These are phyloP conservation scores for Peromyscus leucopus DNA, from an alignment of 2,113 vertebrate genomes.

Conservation along the genomic window DNA sequence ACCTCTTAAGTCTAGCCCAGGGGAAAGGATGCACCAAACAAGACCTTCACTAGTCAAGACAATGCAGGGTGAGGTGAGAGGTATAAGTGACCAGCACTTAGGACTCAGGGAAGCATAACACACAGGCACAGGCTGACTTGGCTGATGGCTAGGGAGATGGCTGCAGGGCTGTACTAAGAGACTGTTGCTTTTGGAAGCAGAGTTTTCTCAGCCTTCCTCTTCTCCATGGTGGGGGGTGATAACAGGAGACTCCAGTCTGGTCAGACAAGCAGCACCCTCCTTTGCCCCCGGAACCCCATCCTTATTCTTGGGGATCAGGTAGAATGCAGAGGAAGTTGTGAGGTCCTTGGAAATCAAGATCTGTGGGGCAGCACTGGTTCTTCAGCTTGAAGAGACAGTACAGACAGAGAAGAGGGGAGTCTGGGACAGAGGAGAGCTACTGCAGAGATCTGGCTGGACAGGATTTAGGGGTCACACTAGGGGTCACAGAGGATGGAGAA, in stretches of 20 bases:
- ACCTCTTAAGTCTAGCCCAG: too few species aligned
- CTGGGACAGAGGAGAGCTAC: background rate
- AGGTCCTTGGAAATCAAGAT: background rate
- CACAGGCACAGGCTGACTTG: background rate
- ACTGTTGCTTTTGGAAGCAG: background rate
- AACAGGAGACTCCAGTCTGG: background rate
- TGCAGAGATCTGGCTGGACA: rapidly evolving
- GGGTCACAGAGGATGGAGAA: background rate
- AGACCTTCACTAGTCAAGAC: background rate
- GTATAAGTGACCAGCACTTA: background rate
- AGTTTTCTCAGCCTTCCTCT: background rate
- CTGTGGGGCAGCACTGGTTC: rapidly evolving
- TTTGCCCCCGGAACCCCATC: too few species aligned
- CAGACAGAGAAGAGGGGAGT: too few species aligned
- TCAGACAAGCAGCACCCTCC: background rate
- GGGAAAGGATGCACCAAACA: background rate
- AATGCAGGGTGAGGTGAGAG: background rate
- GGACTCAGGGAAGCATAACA: background rate
- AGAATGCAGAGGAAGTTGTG: background rate
- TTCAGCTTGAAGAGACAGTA: background rate
- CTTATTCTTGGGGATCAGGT: background rate
- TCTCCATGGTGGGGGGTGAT: background rate
- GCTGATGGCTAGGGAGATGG: too few species aligned
- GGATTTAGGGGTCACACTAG: background rate
- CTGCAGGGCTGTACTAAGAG: background rate